Base-by-base conservation (phyloP, 2,888 invertebrate genomes). In the Sinelater perroti region DNA sequence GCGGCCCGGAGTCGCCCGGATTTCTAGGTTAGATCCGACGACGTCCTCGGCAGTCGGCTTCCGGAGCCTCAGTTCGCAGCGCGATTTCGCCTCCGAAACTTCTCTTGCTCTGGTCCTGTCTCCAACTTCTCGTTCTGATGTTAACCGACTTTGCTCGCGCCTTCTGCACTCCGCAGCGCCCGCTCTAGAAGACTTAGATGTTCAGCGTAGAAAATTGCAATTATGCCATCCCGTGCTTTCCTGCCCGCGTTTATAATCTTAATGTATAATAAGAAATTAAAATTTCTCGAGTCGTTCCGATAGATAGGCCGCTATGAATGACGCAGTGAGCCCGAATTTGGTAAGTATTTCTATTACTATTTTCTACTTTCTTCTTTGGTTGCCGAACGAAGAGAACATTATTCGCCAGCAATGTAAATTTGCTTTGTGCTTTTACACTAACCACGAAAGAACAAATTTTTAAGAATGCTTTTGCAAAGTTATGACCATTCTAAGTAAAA, bases 1-100 rank as follows among this genome's bases (percentile, higher is more conserved):
- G 74, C 74, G 72, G 71, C 67, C 67, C 62, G 60, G 62, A 65
- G 51, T 45, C 52, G 56, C 61, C 60, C 63, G 64, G 65, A 64
- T 65, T 69, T 67, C 63, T 61, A 67, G 67, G 66, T 67, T 68
- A 66, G 59, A 57, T 56, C 54, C 17, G 56, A 49, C 47, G 59
- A 56, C 47, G 46, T 46, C 46, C 56, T 63, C 63, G 61, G 63
- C 64, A 65, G 66, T 64, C 64, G 61, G 51, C 56, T 60, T 61
- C 60, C 58, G 64, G 63, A 63, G 52, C 57, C 42, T 50, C 38
- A 55, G 45, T 60, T 30, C 13, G 44, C 21, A 56, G 44, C 35
- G 49, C 30, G 36, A 47, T 31, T 10, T 10, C n/a, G n/a, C n/a
- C n/a, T n/a, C n/a, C n/a, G n/a, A n/a, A n/a, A n/a, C n/a, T n/a